Evolutionary conservation across 2,797 vertebrate genomes (phyloP).

Genomic region (Lagorchestes hirsutus): DNA sequence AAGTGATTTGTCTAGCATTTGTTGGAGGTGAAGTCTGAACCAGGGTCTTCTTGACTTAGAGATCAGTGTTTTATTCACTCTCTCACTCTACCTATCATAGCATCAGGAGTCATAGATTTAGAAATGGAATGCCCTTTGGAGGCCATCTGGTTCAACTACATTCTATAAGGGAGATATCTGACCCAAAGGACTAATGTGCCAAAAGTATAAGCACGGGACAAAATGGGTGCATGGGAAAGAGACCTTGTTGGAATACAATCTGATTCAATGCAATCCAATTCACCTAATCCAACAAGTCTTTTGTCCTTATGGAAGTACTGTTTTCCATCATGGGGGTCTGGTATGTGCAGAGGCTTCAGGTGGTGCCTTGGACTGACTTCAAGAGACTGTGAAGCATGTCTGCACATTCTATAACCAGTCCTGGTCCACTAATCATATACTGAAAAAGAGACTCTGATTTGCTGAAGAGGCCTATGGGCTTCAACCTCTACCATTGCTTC

Average conservation of each 20-base stretch:
- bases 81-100: not conserved
- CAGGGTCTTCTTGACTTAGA: not conserved
- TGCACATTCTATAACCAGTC: not conserved
- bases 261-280: not conserved
- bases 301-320: not conserved
- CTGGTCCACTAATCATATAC: not conserved
- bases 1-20: not conserved
- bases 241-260: not conserved
- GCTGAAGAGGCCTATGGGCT: not conserved
- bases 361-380: not conserved
- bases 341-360: not conserved
- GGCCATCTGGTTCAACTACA: not conserved
- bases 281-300: not conserved
- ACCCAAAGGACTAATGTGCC: not conserved
- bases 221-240: not conserved
- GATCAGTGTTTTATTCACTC: not conserved
- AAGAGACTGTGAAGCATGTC: not conserved
- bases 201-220: not conserved
- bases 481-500: not conserved
- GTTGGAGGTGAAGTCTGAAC: not conserved
- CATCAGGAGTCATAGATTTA: not conserved
- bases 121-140: not conserved
- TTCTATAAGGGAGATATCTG: not conserved
- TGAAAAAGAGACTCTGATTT: not conserved
- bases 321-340: not conserved